Percentiles rank a stretch among this genome's conserved stretches.
Evolutionary conservation across 2,797 vertebrate genomes (phyloP).

Genomic region (Danio tinwini): DNA sequence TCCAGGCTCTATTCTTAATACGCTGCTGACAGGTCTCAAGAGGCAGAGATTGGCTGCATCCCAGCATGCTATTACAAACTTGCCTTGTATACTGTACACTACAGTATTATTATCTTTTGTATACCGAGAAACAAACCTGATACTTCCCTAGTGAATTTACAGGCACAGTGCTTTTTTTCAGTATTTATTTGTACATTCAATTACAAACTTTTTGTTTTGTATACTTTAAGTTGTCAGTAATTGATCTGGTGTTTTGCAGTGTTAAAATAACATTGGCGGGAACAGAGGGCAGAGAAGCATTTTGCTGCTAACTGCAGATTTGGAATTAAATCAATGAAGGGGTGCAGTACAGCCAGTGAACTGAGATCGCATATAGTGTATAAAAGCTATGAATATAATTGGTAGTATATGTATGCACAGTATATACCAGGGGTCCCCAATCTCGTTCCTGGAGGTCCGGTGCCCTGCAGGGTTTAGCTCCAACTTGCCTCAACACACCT

Average conservation of each 20-base stretch:
- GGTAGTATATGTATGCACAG: not conserved
- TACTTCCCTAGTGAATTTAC: slow-evolving; percentile 1
- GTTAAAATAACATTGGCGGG: too few relatives aligned
- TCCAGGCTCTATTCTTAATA: slow-evolving; percentile 28
- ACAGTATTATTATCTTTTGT: not conserved
- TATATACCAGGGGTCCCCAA: too few relatives aligned
- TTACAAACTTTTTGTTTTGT: not conserved
- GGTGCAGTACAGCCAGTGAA: not conserved
- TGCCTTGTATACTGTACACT: not conserved
- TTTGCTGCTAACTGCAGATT: not conserved
- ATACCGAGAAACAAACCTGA: not conserved
- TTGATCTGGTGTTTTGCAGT: not conserved
- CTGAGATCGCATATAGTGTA: not conserved
- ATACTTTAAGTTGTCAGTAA: not conserved
- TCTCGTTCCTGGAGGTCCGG: too few relatives aligned
- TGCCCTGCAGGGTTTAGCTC: too few relatives aligned
- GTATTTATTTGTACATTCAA: not conserved
- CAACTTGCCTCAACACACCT: too few relatives aligned
- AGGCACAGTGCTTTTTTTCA: not conserved
- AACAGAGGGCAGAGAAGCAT: too few relatives aligned
- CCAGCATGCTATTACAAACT: not conserved
- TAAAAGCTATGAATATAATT: not conserved
- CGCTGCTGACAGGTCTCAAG: slow-evolving; percentile 2
- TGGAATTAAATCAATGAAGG: not conserved
- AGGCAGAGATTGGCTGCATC: slow-evolving; percentile 13